Conservation (phyloP, 2,113 vertebrate genomes). For the Eonycteris spelaea region DNA sequence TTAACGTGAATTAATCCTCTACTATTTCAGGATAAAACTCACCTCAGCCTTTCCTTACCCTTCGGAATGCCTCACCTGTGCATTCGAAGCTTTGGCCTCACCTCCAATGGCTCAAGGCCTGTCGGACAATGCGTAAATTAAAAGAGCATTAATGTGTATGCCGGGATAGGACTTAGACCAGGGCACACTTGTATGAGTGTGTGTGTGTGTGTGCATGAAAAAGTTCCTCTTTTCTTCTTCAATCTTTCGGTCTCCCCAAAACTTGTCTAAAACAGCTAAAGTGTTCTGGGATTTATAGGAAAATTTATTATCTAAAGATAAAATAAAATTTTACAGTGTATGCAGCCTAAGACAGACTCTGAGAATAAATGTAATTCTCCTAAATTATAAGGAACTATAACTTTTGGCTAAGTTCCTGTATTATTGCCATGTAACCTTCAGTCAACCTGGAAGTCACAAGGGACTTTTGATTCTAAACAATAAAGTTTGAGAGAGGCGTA, state of each 20-base stretch:
- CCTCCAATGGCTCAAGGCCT: neutral
- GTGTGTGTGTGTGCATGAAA: neutral
- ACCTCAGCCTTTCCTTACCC: neutral
- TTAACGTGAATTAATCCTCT: neutral
- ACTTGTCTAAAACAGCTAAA: conserved; percentile 50
- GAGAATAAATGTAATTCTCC: conserved; percentile 42
- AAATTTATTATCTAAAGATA: conserved; percentile 65
- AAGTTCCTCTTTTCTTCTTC: neutral
- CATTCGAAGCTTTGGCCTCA: neutral
- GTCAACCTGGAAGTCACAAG: conserved; percentile 35
- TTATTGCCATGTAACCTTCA: conserved; percentile 10
- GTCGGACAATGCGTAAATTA: neutral
- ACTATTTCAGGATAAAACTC: neutral
- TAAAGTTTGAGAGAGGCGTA: conserved; percentile 31
- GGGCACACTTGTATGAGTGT: neutral
- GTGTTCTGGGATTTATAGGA: conserved; percentile 53
- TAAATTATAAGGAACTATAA: conserved; percentile 49
- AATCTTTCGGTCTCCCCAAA: conserved; percentile 25
- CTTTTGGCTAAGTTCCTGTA: conserved; percentile 30
- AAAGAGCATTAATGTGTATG: neutral
- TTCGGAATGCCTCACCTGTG: neutral
- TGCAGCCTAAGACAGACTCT: conserved; percentile 26
- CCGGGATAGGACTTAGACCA: neutral
- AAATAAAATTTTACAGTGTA: conserved; percentile 67
- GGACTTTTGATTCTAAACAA: conserved; percentile 43